A percentile compares a stretch with the other conserved stretches of the same genome.
Evolutionary conservation across 2,797 vertebrate species (phyloP).

Genomic region (Gila robusta): DNA sequence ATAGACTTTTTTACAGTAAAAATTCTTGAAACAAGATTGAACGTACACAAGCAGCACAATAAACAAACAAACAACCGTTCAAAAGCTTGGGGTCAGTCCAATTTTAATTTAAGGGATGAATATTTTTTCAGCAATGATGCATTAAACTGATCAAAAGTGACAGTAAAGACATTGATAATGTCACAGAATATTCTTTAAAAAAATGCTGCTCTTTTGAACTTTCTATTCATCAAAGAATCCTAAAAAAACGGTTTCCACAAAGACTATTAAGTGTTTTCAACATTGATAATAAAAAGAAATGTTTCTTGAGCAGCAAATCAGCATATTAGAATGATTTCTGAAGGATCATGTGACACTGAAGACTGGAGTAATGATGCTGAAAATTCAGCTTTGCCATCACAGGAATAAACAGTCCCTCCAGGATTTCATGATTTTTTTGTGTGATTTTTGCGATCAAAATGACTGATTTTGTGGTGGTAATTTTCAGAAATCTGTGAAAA

Average conservation of each 20-base stretch:
- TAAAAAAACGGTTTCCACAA: neutral
- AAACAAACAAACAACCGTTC: neutral
- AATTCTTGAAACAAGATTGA: neutral
- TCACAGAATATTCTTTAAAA: neutral
- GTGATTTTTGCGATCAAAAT: too few relatives aligned
- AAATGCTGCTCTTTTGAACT: neutral
- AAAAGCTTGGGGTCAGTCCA: neutral
- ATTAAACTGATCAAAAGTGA: neutral
- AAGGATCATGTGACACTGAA: neutral
- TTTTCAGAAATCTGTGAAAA: too few relatives aligned
- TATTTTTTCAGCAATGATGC: neutral
- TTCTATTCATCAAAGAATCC: neutral
- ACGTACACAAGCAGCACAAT: neutral
- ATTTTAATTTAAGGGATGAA: neutral
- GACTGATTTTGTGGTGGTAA: too few relatives aligned
- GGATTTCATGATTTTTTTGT: too few relatives aligned
- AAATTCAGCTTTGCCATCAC: neutral
- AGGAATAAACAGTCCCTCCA: too few relatives aligned
- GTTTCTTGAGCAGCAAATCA: neutral
- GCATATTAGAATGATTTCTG: neutral
- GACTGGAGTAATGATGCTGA: neutral
- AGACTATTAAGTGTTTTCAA: neutral
- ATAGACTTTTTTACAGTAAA: neutral
- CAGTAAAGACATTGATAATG: neutral
- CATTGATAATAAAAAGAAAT: neutral